Conservation (phyloP, 2,113 vertebrate species). For the Guaruba guarouba region DNA sequence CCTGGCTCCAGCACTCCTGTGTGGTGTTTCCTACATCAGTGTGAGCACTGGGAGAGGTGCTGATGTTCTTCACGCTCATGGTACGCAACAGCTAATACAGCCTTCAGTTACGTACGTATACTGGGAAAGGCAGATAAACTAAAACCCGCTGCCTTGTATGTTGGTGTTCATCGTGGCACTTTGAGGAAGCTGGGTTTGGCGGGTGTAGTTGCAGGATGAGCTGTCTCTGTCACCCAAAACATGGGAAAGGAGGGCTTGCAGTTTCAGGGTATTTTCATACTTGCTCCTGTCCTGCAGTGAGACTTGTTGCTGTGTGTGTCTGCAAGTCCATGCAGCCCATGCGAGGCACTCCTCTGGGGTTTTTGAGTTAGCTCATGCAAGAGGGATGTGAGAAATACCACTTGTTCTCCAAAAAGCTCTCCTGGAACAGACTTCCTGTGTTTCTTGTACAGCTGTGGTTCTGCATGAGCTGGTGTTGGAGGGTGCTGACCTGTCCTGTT, state of each 20-base stretch:
- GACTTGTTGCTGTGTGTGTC: not conserved
- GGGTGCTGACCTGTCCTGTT: not conserved
- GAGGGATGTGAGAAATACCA: not conserved
- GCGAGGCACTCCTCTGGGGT: not conserved
- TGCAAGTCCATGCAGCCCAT: not conserved
- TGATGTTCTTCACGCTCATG: not conserved
- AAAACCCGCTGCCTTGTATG: not conserved
- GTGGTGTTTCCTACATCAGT: not conserved
- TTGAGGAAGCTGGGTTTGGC: not conserved
- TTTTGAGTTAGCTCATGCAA: not conserved
- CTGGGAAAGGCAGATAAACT: not conserved
- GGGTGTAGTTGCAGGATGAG: not conserved
- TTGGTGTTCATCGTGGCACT: not conserved
- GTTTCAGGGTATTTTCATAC: not conserved
- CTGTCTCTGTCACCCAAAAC: not conserved
- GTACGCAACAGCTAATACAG: not conserved
- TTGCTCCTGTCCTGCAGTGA: not conserved
- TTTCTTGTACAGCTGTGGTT: not conserved
- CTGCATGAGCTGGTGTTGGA: not conserved
- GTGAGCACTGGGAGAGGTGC: not conserved
- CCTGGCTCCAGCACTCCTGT: not conserved
- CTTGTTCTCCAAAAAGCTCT: constrained; percentile 21
- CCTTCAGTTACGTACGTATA: rapidly evolving
- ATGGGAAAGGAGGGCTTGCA: not conserved
- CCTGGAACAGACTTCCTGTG: not conserved